A percentile compares a stretch with the other conserved stretches of the same genome.
Conservation (phyloP, 2,797 vertebrate genomes). For the Ammospiza maritima region DNA sequence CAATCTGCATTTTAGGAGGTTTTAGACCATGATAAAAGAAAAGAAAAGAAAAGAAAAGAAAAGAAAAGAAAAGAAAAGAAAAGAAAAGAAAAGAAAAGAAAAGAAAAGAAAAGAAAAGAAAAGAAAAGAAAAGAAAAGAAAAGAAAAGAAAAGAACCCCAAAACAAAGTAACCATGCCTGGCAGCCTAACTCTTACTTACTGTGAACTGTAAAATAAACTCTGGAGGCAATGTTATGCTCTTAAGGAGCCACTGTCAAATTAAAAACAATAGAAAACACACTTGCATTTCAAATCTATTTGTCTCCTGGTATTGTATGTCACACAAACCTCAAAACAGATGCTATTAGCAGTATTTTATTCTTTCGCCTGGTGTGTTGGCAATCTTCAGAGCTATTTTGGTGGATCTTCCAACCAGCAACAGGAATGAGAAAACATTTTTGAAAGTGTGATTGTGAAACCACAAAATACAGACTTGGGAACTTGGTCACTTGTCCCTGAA, state of each 20-base stretch:
- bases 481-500: neutral
- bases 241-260: conserved; percentile 26
- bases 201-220: conserved; percentile 34
- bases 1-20: conserved; percentile 4
- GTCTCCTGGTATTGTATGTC: neutral
- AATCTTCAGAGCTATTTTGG: conserved; percentile 47
- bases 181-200: conserved; percentile 39
- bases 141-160: rapidly evolving
- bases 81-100: rapidly evolving
- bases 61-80: neutral
- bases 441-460: conserved; percentile 65
- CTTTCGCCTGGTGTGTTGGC: neutral
- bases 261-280: neutral
- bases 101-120: neutral
- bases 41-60: rapidly evolving
- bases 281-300: neutral
- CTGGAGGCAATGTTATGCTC: conserved; percentile 1
- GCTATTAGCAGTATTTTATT: conserved; percentile 15
- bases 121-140: rapidly evolving
- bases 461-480: conserved; percentile 45
- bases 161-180: neutral
- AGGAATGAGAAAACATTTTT: conserved; percentile 57
- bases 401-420: conserved; percentile 31
- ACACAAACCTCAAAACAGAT: conserved; percentile 17
- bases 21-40: conserved; percentile 9